Conservation (phyloP, 2,888 invertebrate genomes). For the Periphyllus acericola region DNA sequence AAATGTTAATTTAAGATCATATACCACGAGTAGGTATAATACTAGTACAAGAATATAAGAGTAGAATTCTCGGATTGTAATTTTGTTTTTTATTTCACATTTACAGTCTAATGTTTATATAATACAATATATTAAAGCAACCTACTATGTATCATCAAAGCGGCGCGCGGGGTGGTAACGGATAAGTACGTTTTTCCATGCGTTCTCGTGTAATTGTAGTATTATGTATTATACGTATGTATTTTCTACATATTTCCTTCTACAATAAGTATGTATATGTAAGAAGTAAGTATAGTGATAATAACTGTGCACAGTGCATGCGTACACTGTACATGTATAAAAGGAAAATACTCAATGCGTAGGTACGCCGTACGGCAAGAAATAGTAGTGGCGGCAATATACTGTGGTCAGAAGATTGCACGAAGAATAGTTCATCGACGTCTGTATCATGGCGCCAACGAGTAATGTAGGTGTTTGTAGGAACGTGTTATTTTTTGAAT, state of each 20-base stretch:
- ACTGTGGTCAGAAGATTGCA: background rate
- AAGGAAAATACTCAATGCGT: background rate
- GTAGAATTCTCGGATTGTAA: background rate
- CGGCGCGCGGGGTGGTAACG: background rate
- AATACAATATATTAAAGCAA: no score
- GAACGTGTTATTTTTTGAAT: slow-evolving; percentile 16
- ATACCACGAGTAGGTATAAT: background rate
- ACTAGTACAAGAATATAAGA: background rate
- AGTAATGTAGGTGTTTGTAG: background rate
- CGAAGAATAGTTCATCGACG: background rate
- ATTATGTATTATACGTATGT: no score
- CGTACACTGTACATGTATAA: background rate
- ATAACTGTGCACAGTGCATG: background rate
- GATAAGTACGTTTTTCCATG: background rate
- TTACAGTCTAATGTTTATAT: no score
- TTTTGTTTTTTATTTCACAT: background rate
- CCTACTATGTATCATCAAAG: no score
- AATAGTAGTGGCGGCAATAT: background rate
- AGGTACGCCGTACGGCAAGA: background rate
- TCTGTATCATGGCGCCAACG: background rate
- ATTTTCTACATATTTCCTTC: no score
- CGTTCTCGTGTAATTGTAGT: no score
- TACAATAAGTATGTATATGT: no score
- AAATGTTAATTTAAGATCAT: background rate
- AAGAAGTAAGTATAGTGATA: background rate